A percentile compares a stretch with the other conserved stretches of the same genome.
phyloP scores from a whole-genome alignment of 2,797 vertebrate species.

The Coilia nasus region DNA sequence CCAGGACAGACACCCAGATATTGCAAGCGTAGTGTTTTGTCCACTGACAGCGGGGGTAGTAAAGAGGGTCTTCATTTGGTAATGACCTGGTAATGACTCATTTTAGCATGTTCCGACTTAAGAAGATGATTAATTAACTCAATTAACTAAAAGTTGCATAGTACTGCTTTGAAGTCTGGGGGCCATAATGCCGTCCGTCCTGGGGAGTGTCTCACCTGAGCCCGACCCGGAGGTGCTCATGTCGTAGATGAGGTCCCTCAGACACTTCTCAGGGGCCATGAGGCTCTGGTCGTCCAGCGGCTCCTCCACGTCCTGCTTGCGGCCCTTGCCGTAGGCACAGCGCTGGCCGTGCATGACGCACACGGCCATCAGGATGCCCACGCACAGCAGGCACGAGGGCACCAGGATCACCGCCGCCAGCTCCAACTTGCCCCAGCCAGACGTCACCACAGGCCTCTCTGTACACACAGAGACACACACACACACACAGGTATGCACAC shows the following conservation, averaged over 20 bases:
- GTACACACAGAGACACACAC: constrained; percentile 23
- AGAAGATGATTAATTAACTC: too few species aligned
- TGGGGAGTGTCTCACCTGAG: background rate
- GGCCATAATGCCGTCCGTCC: background rate
- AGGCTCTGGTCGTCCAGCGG: constrained; percentile 82
- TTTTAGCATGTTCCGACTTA: too few species aligned
- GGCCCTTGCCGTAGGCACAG: constrained; percentile 70
- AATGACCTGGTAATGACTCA: too few species aligned
- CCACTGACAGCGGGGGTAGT: too few species aligned
- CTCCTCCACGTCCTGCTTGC: constrained; percentile 84
- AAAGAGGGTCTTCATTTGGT: too few species aligned
- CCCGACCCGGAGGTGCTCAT: constrained; percentile 92
- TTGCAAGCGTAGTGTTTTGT: too few species aligned
- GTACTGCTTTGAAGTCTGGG: too few species aligned
- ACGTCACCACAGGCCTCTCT: constrained; percentile 67
- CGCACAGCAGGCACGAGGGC: constrained; percentile 80
- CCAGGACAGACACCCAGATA: too few species aligned
- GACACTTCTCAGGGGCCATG: constrained; percentile 81
- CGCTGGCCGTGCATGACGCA: constrained; percentile 73
- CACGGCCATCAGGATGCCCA: constrained; percentile 70
- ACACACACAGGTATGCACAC: constrained; percentile 19
- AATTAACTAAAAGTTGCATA: too few species aligned
- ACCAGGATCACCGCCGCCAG: constrained; percentile 76
- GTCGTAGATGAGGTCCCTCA: constrained; percentile 91
- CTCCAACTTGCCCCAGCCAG: constrained; percentile 74